A percentile compares a stretch with the other conserved stretches of the same genome.
phyloP scores from a whole-genome alignment of 2,113 vertebrate species.

The Podarcis muralis region DNA sequence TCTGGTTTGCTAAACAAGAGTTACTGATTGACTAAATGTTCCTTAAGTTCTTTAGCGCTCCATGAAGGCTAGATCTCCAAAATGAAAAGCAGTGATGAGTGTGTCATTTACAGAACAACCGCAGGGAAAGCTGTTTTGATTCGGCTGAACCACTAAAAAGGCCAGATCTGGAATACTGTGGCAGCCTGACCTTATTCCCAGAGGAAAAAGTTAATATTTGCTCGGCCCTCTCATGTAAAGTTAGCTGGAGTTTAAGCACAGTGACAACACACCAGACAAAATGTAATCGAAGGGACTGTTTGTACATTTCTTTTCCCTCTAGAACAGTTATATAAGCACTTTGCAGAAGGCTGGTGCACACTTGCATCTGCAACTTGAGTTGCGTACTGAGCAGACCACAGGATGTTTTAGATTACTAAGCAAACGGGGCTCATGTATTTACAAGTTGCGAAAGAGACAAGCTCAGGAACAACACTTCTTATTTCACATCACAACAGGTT shows the following conservation, averaged over 20 bases:
- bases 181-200: slow-evolving; percentile 45
- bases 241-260: slow-evolving; percentile 63
- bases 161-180: neutral
- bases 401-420: slow-evolving; percentile 24
- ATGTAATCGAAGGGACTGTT: slow-evolving; percentile 61
- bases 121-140: slow-evolving; percentile 30
- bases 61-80: neutral
- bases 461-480: neutral
- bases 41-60: neutral
- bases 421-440: neutral
- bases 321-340: slow-evolving; percentile 62
- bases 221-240: slow-evolving; percentile 63
- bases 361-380: neutral
- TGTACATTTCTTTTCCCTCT: slow-evolving; percentile 55
- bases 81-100: slow-evolving; percentile 45
- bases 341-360: neutral
- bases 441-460: neutral
- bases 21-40: neutral
- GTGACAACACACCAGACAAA: slow-evolving; percentile 46
- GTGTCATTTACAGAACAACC: slow-evolving; percentile 49
- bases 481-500: neutral
- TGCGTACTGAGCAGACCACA: neutral
- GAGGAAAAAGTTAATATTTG: slow-evolving; percentile 60
- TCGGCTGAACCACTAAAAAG: slow-evolving; percentile 53
- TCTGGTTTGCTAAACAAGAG: neutral